Base-by-base conservation (phyloP, 2,113 vertebrate genomes). In the Micronycteris hirsuta region DNA sequence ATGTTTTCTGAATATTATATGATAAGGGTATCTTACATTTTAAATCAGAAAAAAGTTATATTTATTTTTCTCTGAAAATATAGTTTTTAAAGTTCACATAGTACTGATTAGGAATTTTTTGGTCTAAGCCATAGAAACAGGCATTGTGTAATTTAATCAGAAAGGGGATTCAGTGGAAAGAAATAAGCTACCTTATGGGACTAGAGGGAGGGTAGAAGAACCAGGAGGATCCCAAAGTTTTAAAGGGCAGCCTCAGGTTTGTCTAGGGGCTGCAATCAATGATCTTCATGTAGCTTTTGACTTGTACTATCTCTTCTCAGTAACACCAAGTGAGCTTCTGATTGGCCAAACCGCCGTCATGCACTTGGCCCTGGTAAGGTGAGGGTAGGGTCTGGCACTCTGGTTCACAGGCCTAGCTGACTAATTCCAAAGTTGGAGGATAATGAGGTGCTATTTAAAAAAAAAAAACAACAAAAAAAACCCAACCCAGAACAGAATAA, bases 41-140 rank as follows among this genome's bases (percentile, higher is more conserved):
- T 45, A 96, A 89, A 65, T 56, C 61, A 95, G 71, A 93, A 74
- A 73, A 76, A 86, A 78, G 47, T 74, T 88, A 70, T n/a, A 22
- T 91, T 81, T 95, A 17, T 88, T 85, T 93, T 85, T 81, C 47
- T 63, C 61, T 89, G 54, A 70, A 94, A 94, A 76, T 77, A 49
- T 49, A 90, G 78, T 81, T 96, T 81, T 43, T 70, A 45, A 81
- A 89, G 71, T 88, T 92, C 67, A 86, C 5, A 20, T 54, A 31
- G 8, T 68, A 93, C 84, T 78, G 68, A 86, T 86, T 68, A 90
- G 89, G n/a, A 81, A 76, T 89, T 83, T 86, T 95, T 91, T 81
- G 52, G 41, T 54, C 15, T 77, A 93, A 86, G 52, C 24, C 58
- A 49, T 41, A 67, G 70, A 81, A 84, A 87, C 6, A 31, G 28